phyloP scores from a whole-genome alignment of 2,888 invertebrate genomes.

The Caenorhabditis sp. region DNA sequence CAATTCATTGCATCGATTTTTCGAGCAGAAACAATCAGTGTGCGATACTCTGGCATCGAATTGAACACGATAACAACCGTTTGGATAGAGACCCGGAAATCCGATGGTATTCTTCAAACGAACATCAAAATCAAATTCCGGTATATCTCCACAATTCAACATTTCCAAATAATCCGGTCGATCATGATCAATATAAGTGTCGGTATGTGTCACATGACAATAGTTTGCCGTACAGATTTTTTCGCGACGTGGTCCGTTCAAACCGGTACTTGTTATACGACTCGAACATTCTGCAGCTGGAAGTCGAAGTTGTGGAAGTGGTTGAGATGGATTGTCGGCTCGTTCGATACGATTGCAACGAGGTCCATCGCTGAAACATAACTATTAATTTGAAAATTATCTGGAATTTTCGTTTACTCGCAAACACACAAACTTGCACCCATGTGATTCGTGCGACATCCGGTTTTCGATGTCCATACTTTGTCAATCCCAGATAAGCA shows the following conservation, averaged over 20 bases:
- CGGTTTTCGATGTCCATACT: constrained; percentile 48
- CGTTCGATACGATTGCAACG: constrained; percentile 45
- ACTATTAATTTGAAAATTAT: background rate
- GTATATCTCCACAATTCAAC: constrained; percentile 49
- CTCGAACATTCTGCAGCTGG: constrained; percentile 49
- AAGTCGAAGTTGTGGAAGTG: constrained; percentile 39
- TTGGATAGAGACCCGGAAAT: constrained; percentile 51
- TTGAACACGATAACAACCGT: constrained; percentile 59
- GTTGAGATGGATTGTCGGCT: constrained; percentile 39
- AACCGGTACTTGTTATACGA: constrained; percentile 40
- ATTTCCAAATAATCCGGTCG: constrained; percentile 37
- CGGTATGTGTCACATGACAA: constrained; percentile 59
- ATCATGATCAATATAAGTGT: constrained; percentile 40
- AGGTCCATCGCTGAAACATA: constrained; percentile 38
- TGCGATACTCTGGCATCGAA: constrained; percentile 39
- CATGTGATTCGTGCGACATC: constrained; percentile 55
- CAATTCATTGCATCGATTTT: constrained; percentile 54
- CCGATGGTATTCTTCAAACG: constrained; percentile 41
- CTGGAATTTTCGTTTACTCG: constrained; percentile 36
- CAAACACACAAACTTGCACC: constrained; percentile 62
- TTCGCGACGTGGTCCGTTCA: constrained; percentile 32
- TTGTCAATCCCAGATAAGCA: constrained; percentile 55
- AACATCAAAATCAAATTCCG: constrained; percentile 53
- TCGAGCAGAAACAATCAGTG: constrained; percentile 56
- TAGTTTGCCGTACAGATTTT: constrained; percentile 56